These are phyloP conservation scores for Myioborus melanocephalus DNA, from an alignment of 2,797 vertebrate species.

Conservation along the genomic window DNA sequence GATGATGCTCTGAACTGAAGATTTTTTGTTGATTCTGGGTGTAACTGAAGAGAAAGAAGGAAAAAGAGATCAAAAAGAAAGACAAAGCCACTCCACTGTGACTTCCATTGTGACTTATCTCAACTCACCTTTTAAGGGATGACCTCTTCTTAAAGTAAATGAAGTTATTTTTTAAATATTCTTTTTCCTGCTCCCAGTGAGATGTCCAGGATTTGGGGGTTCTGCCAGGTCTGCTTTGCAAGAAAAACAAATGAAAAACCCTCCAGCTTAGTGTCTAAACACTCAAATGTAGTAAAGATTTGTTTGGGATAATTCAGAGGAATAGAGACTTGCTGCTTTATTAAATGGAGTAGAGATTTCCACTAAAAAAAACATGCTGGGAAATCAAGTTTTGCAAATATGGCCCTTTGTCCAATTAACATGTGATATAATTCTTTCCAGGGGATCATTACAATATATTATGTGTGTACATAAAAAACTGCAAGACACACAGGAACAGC, in stretches of 20 bases:
- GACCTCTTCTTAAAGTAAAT: background rate
- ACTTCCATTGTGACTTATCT: background rate
- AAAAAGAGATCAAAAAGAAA: background rate
- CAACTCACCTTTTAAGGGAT: background rate
- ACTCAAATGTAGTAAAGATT: background rate
- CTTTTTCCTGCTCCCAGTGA: background rate
- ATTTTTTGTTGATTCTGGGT: background rate
- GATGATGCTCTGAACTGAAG: background rate
- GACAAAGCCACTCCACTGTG: background rate
- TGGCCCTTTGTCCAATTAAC: background rate
- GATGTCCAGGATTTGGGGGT: too few species aligned
- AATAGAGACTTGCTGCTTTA: background rate
- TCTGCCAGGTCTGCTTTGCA: background rate
- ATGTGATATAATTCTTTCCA: background rate
- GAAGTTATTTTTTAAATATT: background rate
- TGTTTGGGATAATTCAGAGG: background rate
- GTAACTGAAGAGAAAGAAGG: background rate
- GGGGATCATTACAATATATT: background rate
- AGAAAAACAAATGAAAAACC: background rate
- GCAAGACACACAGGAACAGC: background rate
- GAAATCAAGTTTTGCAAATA: background rate
- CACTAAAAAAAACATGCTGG: background rate
- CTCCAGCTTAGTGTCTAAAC: background rate
- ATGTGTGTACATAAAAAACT: background rate
- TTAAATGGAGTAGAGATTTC: background rate